These are phyloP conservation scores for Lophius americanus DNA, from an alignment of 2,797 vertebrate species.

Conservation along the genomic window DNA sequence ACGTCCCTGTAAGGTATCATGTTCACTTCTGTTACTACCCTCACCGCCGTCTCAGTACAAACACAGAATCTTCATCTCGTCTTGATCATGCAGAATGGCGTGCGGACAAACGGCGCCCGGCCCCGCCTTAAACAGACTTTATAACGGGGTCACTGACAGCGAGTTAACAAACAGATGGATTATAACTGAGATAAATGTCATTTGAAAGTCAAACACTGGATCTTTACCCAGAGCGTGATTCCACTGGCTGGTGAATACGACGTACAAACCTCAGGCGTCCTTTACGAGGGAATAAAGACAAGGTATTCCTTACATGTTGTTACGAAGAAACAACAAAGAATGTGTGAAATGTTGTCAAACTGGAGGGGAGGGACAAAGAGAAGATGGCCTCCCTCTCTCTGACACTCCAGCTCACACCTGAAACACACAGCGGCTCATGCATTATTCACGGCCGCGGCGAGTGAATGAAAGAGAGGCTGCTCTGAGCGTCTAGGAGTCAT, in stretches of 20 bases:
- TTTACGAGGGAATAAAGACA: slow-evolving; percentile 17
- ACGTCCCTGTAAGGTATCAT: too few species aligned
- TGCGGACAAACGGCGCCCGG: too few species aligned
- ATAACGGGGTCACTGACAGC: too few species aligned
- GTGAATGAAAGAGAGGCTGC: slow-evolving; percentile 50
- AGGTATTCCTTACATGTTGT: neutral
- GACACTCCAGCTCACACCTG: slow-evolving; percentile 66
- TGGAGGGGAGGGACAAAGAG: slow-evolving; percentile 9
- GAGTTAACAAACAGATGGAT: too few species aligned
- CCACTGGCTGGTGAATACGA: neutral
- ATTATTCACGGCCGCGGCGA: slow-evolving; percentile 58
- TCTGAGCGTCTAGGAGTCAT: slow-evolving; percentile 41
- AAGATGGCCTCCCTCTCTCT: slow-evolving; percentile 6
- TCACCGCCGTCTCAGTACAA: too few species aligned
- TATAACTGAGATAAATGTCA: too few species aligned
- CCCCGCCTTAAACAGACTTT: too few species aligned
- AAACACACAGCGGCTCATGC: slow-evolving; percentile 54
- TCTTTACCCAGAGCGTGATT: neutral
- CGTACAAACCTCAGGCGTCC: neutral
- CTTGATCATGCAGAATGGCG: too few species aligned
- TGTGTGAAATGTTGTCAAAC: slow-evolving; percentile 21
- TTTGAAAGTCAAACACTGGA: too few species aligned
- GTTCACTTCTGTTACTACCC: too few species aligned
- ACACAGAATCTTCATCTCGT: too few species aligned
- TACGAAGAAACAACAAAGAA: slow-evolving; percentile 14